Base-by-base conservation (phyloP, 2,113 vertebrate species). In the Scytalopus superciliaris region DNA sequence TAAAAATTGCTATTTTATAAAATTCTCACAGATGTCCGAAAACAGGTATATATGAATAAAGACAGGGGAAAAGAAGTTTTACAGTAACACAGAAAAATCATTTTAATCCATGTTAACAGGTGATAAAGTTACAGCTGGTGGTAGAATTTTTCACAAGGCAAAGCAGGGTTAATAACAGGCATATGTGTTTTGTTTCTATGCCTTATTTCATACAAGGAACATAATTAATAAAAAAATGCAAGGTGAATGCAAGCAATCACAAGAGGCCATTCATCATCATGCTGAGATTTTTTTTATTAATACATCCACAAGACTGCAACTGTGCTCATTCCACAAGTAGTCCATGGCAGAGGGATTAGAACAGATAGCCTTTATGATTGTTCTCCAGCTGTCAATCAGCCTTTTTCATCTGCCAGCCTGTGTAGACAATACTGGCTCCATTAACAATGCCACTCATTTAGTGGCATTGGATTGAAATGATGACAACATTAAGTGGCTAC, bases 231-330 rank as follows among this genome's bases (percentile, higher is more conserved):
- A 92, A 92, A 82, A 94, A 73, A 53, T 15, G 57, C 35, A 78
- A 85, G 30, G 73, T 92, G 66, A 91, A 94, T 49, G 47, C 64
- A 92, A 83, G 68, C 68, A 50, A 68, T 68, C 57, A 86, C 66
- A 84, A 79, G 74, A 84, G 49, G 21, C 83, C 73, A 87, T 84
- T 95, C 90, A 82, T 45, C 52, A 90, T 66, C 47, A 83, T 92
- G 72, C 80, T 33, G 35, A 82, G 35, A 2, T 18, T 33, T 81
- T 81, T 77, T 83, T 47, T n/a, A 59, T 76, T 50, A 67, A 88
- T 68, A n/a, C 21, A 69, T 78, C 50, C 69, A 83, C 55, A 81
- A 39, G 94, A 84, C 52, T 72, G 74, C 85, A 93, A 89, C 39
- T 85, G 74, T 76, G 90, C 33, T 91, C 40, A 78, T 90, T 90